Evolutionary conservation across 2,797 vertebrate species (phyloP).

Genomic region (Stomatorhinus walkeri): DNA sequence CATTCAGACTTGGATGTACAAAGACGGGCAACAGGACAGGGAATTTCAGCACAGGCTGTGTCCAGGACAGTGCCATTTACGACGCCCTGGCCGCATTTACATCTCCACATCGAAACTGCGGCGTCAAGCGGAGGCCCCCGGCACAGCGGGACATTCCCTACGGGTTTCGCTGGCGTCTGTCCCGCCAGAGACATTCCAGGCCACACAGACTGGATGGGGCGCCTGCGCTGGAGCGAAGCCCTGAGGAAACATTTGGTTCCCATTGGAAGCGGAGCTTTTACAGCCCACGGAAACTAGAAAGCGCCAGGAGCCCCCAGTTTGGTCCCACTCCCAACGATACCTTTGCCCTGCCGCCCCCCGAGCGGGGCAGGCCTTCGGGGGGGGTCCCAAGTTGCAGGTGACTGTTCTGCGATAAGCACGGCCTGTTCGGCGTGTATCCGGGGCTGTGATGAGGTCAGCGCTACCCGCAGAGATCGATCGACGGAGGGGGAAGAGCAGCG

Average conservation of each 20-base stretch:
- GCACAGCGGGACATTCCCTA: slow-evolving; percentile 27
- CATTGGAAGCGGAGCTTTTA: slow-evolving; percentile 46
- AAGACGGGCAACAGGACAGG: not conserved
- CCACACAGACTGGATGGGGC: slow-evolving; percentile 57
- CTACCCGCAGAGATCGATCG: not conserved
- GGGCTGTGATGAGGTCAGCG: not conserved
- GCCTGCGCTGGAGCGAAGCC: slow-evolving; percentile 48
- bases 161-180: slow-evolving; percentile 46
- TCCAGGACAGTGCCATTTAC: not conserved
- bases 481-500: not conserved
- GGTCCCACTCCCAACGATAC: slow-evolving; percentile 1
- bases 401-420: slow-evolving; percentile 25
- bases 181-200: slow-evolving; percentile 53
- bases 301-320: not conserved
- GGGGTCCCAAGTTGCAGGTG: not conserved
- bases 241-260: slow-evolving; percentile 68
- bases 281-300: slow-evolving; percentile 24
- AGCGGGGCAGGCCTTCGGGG: not conserved
- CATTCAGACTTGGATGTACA: not conserved
- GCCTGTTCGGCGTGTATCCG: slow-evolving; percentile 25
- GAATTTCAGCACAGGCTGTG: not conserved
- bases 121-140: not conserved
- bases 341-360: not conserved
- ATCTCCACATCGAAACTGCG: not conserved
- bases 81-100: not conserved